Percentiles rank a stretch among this genome's conserved stretches.
Conservation (phyloP, 2,888 invertebrate species). For the Artemia sinica region DNA sequence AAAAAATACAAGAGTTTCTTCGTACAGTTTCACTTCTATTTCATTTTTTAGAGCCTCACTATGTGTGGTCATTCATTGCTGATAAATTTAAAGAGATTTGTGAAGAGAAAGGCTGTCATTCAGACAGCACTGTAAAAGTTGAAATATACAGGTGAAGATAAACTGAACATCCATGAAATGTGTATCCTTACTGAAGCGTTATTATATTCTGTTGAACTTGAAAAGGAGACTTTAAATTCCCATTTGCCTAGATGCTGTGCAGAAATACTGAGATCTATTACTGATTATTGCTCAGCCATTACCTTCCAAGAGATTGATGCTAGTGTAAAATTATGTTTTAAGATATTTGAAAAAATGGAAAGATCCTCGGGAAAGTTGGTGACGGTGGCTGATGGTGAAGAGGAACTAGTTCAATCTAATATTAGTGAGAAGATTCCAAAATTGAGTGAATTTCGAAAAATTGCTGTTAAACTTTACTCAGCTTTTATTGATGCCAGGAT, state of each 20-base stretch:
- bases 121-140: slow-evolving; percentile 28
- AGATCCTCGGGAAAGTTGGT: neutral
- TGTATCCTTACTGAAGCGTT: slow-evolving; percentile 41
- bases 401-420: neutral
- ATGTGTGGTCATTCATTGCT: slow-evolving; percentile 64
- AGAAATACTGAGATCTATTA: neutral
- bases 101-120: slow-evolving; percentile 26
- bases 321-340: neutral
- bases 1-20: neutral
- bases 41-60: slow-evolving; percentile 62
- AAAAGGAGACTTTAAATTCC: neutral
- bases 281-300: neutral
- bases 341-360: slow-evolving; percentile 10
- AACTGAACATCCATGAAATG: slow-evolving; percentile 40
- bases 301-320: neutral
- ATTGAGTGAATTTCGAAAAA: neutral
- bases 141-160: slow-evolving; percentile 39
- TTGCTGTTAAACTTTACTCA: neutral
- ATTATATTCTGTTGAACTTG: neutral
- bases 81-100: slow-evolving; percentile 44
- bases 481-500: slow-evolving; percentile 3
- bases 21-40: slow-evolving; percentile 60
- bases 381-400: neutral
- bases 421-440: neutral
- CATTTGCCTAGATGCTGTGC: neutral